Evolutionary conservation across 2,797 vertebrate genomes (phyloP), one percentile per base, ranked within the genome.

Genomic region (Danio albolineatus): DNA sequence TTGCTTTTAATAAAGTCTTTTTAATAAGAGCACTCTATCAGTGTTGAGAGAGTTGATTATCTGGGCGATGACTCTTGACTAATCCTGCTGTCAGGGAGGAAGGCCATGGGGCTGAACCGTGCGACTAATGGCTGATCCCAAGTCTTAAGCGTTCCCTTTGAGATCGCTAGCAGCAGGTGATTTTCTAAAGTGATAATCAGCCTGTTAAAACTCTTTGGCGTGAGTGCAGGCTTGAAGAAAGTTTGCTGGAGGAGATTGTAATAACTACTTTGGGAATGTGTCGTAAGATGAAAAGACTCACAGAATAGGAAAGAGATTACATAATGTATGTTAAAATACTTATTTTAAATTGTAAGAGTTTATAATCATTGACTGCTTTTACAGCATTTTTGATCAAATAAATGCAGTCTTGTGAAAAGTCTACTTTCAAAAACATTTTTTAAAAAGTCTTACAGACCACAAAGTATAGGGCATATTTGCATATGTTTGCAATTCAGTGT

Each of bases 81-180:
- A 71, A 71, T 78, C 48, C 67, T 61, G 66, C 48, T 71, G 76
- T 78, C 76, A 70, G 56, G 62, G 38, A 53, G 48, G 48, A 78
- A 70, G 57, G 36, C 76, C 48, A 49, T 51, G 17, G 59, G 67
- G 67, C 69, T 53, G 38, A 70, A 70, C 44, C 60, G 13, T 10
- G 8, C 21, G 14, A 19, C 57, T 71, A 71, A 54, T 71, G 66
- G 13, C 57, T 53, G 36, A 71, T 71, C 49, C 46, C 19, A 39
- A 53, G 56, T 62, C 65, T 51, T 78, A 78, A 60, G 39, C 38
- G 5, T 54, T 62, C 46, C 46, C 38, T 36, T 71, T 78, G 66
- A 44, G 57, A 70, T 54, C 14, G 41, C 61, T 36, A n/a, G 56
- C 66, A 78, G 67, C 66, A 78, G 76, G 76, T 78, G 57, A 61